Percentiles rank a stretch among this genome's conserved stretches.
These are phyloP conservation scores for Scyliorhinus canicula DNA, from an alignment of 2,797 vertebrate species.

Conservation along the genomic window DNA sequence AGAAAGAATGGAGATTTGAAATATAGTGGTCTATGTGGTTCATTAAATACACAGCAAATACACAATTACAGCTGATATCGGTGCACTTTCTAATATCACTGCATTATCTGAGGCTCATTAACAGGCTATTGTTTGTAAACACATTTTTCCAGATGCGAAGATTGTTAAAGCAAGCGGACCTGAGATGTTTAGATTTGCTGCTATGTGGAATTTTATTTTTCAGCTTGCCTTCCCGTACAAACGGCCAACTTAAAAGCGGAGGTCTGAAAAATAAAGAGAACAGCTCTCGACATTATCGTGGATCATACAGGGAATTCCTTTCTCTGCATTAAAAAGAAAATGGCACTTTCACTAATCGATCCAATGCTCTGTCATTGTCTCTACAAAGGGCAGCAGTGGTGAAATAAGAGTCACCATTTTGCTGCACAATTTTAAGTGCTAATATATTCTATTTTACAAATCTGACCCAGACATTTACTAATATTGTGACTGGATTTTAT, in stretches of 20 bases:
- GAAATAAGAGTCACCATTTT: neutral
- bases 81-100: conserved; percentile 29
- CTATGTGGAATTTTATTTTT: neutral
- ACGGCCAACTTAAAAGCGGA: neutral
- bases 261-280: neutral
- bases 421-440: conserved; percentile 7
- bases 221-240: neutral
- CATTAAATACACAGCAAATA: conserved; percentile 11
- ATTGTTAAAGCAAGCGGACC: neutral
- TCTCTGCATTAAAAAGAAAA: neutral
- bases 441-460: neutral
- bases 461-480: neutral
- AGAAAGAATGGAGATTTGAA: neutral
- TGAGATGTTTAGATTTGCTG: neutral
- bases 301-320: neutral
- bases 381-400: neutral
- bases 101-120: conserved; percentile 22
- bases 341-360: neutral
- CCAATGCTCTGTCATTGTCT: neutral
- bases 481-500: neutral
- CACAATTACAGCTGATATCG: conserved; percentile 18
- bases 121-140: neutral
- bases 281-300: neutral
- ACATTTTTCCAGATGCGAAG: neutral
- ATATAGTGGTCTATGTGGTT: neutral